Conservation (phyloP, 1,140 invertebrate species). For the Lepidurus arcticus region DNA sequence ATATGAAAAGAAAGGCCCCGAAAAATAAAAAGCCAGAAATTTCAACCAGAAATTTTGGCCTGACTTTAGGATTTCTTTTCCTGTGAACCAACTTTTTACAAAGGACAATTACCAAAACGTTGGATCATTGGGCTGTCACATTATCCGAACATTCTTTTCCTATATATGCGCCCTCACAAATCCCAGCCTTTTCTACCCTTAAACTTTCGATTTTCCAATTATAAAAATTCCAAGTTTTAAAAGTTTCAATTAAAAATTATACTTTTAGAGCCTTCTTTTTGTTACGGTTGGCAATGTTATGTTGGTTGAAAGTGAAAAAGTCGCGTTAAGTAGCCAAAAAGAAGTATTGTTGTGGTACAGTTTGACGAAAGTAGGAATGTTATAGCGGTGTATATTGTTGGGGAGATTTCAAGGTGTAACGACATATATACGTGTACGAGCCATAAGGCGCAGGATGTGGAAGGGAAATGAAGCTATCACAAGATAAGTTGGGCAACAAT, state of each 20-base stretch:
- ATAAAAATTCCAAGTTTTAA: no score
- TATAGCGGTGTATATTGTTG: not conserved
- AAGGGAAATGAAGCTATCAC: conserved; percentile 19
- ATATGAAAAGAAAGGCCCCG: not conserved
- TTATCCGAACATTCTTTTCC: not conserved
- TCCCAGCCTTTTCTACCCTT: not conserved
- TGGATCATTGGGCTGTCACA: conserved; percentile 9
- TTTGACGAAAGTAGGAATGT: not conserved
- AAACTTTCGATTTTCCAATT: no score
- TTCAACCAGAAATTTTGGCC: not conserved
- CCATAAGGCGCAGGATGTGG: conserved; percentile 2
- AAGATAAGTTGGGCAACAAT: conserved; percentile 22
- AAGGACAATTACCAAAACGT: not conserved
- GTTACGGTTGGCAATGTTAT: no score
- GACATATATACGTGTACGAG: not conserved
- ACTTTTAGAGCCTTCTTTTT: no score
- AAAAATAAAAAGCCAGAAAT: not conserved
- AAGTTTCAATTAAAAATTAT: no score
- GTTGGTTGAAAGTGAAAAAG: no score
- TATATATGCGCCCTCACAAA: not conserved
- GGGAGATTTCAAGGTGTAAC: not conserved
- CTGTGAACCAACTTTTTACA: not conserved
- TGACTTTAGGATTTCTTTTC: not conserved
- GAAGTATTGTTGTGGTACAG: not conserved
- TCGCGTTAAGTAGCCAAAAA: no score